phyloP scores from a whole-genome alignment of 2,113 vertebrate species.

The Catagonus wagneri region DNA sequence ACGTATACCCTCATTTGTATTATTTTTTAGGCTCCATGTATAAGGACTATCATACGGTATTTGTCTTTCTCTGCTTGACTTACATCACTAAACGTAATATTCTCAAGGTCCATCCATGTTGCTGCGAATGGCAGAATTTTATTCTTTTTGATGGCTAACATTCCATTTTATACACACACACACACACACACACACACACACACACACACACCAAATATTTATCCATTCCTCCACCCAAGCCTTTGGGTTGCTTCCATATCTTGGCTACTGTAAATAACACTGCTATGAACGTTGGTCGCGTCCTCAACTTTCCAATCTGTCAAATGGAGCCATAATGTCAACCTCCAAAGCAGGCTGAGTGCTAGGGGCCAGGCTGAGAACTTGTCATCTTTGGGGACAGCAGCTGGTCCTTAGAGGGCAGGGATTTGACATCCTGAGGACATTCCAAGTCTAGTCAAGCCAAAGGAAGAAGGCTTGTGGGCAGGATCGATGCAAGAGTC shows the following conservation, averaged over 20 bases:
- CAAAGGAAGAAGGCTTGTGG: background rate
- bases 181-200: background rate
- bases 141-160: background rate
- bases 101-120: background rate
- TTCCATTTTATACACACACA: too few species aligned
- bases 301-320: background rate
- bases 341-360: background rate
- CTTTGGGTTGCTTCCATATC: background rate
- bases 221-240: background rate
- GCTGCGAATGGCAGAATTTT: background rate
- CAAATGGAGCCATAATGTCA: background rate
- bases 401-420: background rate
- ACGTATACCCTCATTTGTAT: background rate
- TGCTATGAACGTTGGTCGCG: background rate
- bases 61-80: background rate
- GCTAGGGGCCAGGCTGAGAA: background rate
- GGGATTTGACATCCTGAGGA: background rate
- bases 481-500: background rate
- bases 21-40: background rate
- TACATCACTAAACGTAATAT: background rate
- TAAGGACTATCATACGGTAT: background rate
- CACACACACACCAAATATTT: background rate
- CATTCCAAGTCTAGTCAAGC: background rate
- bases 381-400: background rate
- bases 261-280: background rate